Evolutionary conservation across 2,888 invertebrate genomes (phyloP), one percentile per base, ranked within the genome.

Genomic region (Platycheirus albimanus): DNA sequence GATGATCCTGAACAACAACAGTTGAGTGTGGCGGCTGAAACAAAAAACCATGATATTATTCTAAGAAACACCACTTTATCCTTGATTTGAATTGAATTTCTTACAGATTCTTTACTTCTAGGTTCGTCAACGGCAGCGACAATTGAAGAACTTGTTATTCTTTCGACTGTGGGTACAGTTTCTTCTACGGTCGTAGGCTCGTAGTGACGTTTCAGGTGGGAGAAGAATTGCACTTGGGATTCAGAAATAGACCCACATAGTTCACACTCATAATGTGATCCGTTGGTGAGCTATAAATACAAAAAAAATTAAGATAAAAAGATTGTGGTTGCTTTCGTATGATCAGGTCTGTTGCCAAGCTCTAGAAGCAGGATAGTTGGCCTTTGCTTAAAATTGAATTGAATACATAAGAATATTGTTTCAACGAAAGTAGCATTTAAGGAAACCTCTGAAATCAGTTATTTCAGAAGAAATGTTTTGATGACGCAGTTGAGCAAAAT

Each of bases 121-220:
- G 78, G 41, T 43, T 30, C 43, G 6, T 67, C 64, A n/a, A 8
- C 45, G 0, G 45, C 17, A 11, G 17, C 17, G 8, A 33, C 24
- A 20, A 61, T 70, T 11, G 69, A 43, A 7, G 67, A 17, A 5
- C 28, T 7, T 51, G 66, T 51, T 1, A 71, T 70, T 47, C 38
- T 36, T 19, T 61, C 51, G 8, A 38, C 58, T 47, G 38, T 5
- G 79, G 76, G 78, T 78, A 85, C 63, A 49, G 28, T 17, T 30
- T 67, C 79, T 19, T 74, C 85, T 19, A 80, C 75, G 41, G 85
- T 52, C 1, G 72, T 86, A 0, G 95, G 95, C 88, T 96, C 96
- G 89, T 96, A 96, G 88, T 95, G 96, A 75, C 94, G 93, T 90
- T 96, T 96, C 6, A 97, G 92, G 88, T 97, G 97, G 72, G 96